Evolutionary conservation across 2,797 vertebrate genomes (phyloP).

Genomic region (Melanotaenia pygmaea): DNA sequence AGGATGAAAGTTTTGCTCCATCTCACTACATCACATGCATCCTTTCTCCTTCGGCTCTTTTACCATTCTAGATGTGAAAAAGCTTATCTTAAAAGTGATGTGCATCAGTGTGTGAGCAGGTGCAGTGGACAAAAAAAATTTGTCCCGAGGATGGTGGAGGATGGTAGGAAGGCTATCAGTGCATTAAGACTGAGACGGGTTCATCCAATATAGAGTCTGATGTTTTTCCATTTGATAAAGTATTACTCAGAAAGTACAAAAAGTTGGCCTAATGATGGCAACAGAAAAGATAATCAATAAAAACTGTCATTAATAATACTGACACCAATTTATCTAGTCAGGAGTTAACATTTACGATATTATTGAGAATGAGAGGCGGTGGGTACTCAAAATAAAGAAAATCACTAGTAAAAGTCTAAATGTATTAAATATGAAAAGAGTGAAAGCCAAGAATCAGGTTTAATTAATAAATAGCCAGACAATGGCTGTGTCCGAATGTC

Average conservation of each 20-base stretch:
- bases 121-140: neutral
- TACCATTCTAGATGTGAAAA: constrained; percentile 6
- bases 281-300: neutral
- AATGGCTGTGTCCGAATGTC: no score
- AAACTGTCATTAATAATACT: neutral
- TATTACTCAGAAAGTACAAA: neutral
- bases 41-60: constrained; percentile 14
- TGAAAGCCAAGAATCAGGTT: neutral
- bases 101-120: constrained; percentile 1
- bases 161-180: neutral
- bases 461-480: neutral
- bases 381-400: neutral
- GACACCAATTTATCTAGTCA: neutral
- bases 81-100: neutral
- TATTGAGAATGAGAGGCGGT: neutral
- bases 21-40: constrained; percentile 25
- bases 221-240: constrained; percentile 1
- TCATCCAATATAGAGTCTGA: neutral
- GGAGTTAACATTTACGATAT: neutral
- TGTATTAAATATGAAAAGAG: neutral
- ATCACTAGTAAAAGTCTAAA: neutral
- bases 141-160: neutral
- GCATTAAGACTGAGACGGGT: neutral
- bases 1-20: constrained; percentile 37
- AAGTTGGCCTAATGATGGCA: neutral